Base-by-base conservation (phyloP, 2,888 invertebrate genomes). In the Pristionchus mayeri region DNA sequence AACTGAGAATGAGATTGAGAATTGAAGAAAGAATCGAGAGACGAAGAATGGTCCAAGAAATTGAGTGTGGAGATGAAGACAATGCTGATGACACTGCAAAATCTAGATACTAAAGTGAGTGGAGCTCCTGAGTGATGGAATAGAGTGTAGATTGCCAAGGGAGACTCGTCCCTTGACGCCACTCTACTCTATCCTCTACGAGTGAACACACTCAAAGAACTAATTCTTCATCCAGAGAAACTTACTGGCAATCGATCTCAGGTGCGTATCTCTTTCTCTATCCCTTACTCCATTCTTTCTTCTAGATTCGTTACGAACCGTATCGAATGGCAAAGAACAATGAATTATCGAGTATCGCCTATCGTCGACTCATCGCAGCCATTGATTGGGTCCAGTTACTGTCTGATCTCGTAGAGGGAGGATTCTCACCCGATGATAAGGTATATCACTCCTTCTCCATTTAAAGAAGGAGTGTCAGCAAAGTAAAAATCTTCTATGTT, bases 21-120 rank as follows among this genome's bases (percentile, higher is more conserved):
- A n/a, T 44, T 78, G 30, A 18, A 78, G 78, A 52, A 78, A 13
- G 52, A 78, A 3, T 24, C n/a, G n/a, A 34, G 27, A 40, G 81
- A 81, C 18, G 90, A 90, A n/a, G 91, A 91, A 44, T 89, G 89
- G 89, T 86, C 86, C 84, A 89, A 89, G 71, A 87, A 88, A 84
- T 86, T 92, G 87, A 88, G 91, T 1, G 92, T 92, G 4, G 91
- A 91, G 81, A 90, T 90, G 89, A 86, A 91, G 80, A 92, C 91
- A 3, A 89, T 90, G 54, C 84, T 92, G 21, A 92, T 92, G 92
- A 91, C 87, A 52, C 84, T 92, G 78, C 85, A 89, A 71, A 92
- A 92, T 80, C 89, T 91, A 48, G 92, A 92, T 57, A 89, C 90
- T 11, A 91, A 90, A 86, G 90, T 91, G 34, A 78, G 84, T 34